Base-by-base conservation (phyloP, 2,888 invertebrate species). In the Plusia festucae region DNA sequence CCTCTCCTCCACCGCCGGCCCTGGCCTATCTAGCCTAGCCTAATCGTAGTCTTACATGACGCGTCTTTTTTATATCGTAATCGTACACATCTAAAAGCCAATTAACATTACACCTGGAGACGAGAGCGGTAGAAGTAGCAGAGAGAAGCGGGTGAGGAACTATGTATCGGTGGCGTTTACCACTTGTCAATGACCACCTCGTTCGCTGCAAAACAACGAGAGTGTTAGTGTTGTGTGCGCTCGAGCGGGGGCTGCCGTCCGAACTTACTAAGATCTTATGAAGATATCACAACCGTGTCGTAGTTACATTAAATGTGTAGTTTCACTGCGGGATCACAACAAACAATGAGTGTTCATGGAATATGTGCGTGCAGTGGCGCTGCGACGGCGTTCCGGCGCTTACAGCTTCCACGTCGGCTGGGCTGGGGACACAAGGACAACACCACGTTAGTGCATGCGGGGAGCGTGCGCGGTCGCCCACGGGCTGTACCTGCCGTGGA, bases 111-210 rank as follows among this genome's bases (percentile, higher is more conserved):
- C 83, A 89, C 84, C 88, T 86, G 88, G 88, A 90, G 90, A 88
- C 92, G 91, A 90, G 90, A 90, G 92, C 92, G 89, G 90, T 90
- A 89, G 90, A 88, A 90, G 91, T 88, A 88, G 91, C 90, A 90
- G 90, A 93, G 91, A 93, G 92, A 91, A 91, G 94, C 92, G 90
- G 92, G 84, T 89, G 93, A 93, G 93, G 93, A 92, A 92, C 93
- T 93, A 92, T 89, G 92, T 87, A 85, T 86, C 88, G 89, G 92
- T 94, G 93, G 93, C 88, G 91, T 90, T 95, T 96, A 96, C 97
- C 96, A 97, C 95, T 96, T 97, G 96, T 96, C 96, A 95, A 96
- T 89, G 95, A 97, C 97, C 94, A 92, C 94, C 90, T 97, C 97
- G 95, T 96, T 96, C 96, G 95, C 97, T 97, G 96, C 90, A 96